Evolutionary conservation across 2,888 invertebrate species (phyloP).

Genomic region (Orthosia gracilis): DNA sequence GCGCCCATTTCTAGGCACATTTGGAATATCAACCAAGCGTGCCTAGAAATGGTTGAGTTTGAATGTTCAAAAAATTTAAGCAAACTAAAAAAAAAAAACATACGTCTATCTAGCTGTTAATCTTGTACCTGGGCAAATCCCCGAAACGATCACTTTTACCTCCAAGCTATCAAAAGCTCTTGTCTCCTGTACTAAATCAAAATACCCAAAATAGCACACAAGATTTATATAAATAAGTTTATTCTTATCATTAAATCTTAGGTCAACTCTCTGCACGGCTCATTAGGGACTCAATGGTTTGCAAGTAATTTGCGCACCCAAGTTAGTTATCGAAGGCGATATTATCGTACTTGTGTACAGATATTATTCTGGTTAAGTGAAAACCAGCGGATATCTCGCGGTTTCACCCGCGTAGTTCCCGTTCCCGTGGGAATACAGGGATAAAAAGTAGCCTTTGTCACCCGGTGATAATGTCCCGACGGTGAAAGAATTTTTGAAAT

Average conservation of each 20-base stretch:
- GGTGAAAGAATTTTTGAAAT: too few species aligned
- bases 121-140: neutral
- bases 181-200: neutral
- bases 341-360: conserved; percentile 15
- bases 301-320: conserved; percentile 56
- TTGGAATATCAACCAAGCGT: too few species aligned
- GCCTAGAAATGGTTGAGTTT: too few species aligned
- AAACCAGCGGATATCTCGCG: too few species aligned
- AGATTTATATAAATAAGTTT: conserved; percentile 43
- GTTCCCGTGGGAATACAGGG: too few species aligned
- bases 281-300: conserved; percentile 62
- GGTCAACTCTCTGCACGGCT: conserved; percentile 43
- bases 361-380: neutral
- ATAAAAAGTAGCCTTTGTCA: too few species aligned
- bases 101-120: too few species aligned
- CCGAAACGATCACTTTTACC: neutral
- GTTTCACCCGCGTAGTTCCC: too few species aligned
- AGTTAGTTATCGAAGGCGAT: conserved; percentile 35
- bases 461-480: too few species aligned
- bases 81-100: neutral
- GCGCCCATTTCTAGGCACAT: too few species aligned
- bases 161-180: neutral
- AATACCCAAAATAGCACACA: conserved; percentile 17
- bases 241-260: conserved; percentile 48
- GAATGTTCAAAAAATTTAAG: too few species aligned